Conservation (phyloP, 64 coral and sea anemone species). For the Cladopsammia gracilis region DNA sequence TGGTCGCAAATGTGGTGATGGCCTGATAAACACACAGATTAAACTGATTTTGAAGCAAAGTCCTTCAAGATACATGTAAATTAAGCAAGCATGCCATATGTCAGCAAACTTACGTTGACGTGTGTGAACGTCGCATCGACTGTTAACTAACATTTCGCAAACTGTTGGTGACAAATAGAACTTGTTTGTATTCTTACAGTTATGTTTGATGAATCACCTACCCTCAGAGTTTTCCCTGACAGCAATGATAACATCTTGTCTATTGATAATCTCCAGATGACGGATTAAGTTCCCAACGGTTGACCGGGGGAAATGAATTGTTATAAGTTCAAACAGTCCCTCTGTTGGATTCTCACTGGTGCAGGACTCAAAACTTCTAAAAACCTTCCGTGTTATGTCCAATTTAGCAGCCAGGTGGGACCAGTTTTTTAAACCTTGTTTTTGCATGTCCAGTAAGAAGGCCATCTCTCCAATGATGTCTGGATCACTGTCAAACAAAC, state of each 20-base stretch:
- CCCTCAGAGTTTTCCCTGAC: neutral
- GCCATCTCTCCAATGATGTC: slow-evolving; percentile 29
- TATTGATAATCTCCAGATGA: neutral
- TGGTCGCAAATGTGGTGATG: too few relatives aligned
- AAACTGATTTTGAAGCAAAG: too few relatives aligned
- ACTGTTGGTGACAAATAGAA: too few relatives aligned
- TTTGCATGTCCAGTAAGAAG: slow-evolving; percentile 11
- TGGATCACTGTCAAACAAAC: slow-evolving; percentile 25
- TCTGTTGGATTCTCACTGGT: neutral
- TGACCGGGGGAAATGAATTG: neutral
- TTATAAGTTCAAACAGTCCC: slow-evolving; percentile 3
- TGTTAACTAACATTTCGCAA: too few relatives aligned
- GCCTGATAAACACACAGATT: too few relatives aligned
- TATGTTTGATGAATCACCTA: neutral
- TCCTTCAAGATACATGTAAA: too few relatives aligned
- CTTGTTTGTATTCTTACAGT: too few relatives aligned
- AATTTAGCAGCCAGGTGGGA: neutral
- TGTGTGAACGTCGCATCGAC: too few relatives aligned
- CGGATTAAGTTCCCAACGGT: neutral
- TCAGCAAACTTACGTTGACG: too few relatives aligned
- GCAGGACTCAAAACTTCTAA: neutral
- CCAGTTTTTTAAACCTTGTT: neutral
- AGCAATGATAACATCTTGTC: neutral
- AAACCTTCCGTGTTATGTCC: neutral
- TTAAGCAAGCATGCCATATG: too few relatives aligned